Evolutionary conservation across 2,797 vertebrate genomes (phyloP).

Genomic region (Rhinella marina): DNA sequence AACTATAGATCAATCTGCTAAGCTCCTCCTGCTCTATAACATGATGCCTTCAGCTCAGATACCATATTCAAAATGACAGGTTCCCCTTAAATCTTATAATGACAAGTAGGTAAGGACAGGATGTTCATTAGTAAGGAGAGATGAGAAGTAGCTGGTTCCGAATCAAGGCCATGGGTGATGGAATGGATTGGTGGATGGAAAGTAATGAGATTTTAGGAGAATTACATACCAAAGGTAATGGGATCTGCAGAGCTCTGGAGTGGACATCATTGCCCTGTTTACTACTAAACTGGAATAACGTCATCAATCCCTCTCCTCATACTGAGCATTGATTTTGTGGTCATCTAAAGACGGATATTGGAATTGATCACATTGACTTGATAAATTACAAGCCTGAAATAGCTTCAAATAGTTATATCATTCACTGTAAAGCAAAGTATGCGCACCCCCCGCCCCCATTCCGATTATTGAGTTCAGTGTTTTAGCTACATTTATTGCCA

Average conservation of each 20-base stretch:
- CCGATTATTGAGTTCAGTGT: too few species aligned
- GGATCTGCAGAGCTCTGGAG: neutral
- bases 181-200: conserved; percentile 15
- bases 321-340: neutral
- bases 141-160: neutral
- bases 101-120: neutral
- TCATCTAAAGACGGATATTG: neutral
- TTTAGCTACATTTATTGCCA: too few species aligned
- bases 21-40: too few species aligned
- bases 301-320: neutral
- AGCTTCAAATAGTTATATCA: conserved; percentile 11
- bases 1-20: too few species aligned
- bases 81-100: conserved; percentile 4
- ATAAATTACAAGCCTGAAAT: neutral
- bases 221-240: conserved; percentile 52
- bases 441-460: too few species aligned
- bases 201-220: conserved; percentile 45
- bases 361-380: neutral
- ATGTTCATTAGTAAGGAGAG: neutral
- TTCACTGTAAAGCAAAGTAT: neutral
- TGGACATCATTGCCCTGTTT: conserved; percentile 25
- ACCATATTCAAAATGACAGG: neutral
- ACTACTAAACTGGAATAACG: neutral
- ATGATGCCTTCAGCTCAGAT: too few species aligned
- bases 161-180: conserved; percentile 43